Percentiles rank a stretch among this genome's conserved stretches.
Conservation (phyloP, 2,797 vertebrate species). For the Sitta carolinensis region DNA sequence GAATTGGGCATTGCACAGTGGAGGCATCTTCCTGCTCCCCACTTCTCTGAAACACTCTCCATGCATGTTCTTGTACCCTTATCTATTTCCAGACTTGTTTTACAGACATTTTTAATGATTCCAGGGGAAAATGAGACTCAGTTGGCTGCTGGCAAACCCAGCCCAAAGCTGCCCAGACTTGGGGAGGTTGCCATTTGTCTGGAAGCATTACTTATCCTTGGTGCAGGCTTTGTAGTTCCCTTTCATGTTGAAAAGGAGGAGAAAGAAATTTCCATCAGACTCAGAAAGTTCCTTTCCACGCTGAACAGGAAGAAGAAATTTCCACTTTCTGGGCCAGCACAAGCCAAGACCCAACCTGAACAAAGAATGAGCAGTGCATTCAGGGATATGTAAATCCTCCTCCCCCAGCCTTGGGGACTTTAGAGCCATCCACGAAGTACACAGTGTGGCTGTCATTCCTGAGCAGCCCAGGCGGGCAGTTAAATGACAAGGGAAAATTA, state of each 20-base stretch:
- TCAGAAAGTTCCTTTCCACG: background rate
- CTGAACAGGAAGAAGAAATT: background rate
- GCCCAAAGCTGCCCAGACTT: background rate
- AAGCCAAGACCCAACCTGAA: background rate
- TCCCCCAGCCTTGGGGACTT: background rate
- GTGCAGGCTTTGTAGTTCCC: background rate
- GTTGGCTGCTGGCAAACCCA: background rate
- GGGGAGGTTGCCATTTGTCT: background rate
- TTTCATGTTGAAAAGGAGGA: background rate
- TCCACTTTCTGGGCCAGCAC: background rate
- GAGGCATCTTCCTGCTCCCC: background rate
- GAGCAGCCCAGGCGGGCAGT: background rate
- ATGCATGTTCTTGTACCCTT: accelerated
- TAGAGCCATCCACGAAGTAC: background rate
- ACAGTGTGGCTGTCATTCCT: background rate
- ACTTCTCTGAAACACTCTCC: background rate
- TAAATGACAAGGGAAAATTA: constrained; percentile 47
- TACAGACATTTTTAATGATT: background rate
- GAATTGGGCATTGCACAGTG: background rate
- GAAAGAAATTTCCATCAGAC: background rate
- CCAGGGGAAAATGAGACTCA: background rate
- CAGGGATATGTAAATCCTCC: background rate
- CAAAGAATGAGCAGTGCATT: background rate
- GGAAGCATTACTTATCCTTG: background rate
- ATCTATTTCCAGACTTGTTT: background rate